A percentile compares a stretch with the other conserved stretches of the same genome.
phyloP scores from a whole-genome alignment of 2,888 invertebrate species.

The Malthinus seriepunctatus region DNA sequence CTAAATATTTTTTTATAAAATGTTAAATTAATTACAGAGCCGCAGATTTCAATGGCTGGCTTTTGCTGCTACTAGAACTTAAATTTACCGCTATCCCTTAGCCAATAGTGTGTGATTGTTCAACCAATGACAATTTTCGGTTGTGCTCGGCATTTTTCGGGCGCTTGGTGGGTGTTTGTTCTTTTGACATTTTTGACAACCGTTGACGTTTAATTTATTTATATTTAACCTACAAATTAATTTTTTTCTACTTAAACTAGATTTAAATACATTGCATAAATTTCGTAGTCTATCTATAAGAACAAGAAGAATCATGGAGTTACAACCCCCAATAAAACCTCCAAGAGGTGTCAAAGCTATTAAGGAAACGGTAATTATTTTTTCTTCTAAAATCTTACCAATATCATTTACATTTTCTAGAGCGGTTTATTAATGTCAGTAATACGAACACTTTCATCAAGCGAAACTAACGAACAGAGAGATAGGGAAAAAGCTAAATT shows the following conservation, averaged over 20 bases:
- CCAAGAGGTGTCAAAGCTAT: conserved; percentile 84
- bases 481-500: conserved; percentile 92
- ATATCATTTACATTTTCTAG: conserved; percentile 53
- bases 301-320: conserved; percentile 17
- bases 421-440: conserved; percentile 92
- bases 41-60: too few relatives aligned
- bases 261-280: too few relatives aligned
- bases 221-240: conserved; percentile 2
- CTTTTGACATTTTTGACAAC: not conserved
- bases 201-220: not conserved
- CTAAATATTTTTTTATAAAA: too few relatives aligned
- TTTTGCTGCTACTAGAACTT: too few relatives aligned
- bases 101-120: too few relatives aligned
- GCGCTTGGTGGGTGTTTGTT: not conserved
- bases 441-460: conserved; percentile 90
- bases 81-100: too few relatives aligned
- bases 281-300: too few relatives aligned
- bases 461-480: conserved; percentile 90
- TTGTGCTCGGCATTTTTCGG: too few relatives aligned
- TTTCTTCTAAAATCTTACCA: not conserved
- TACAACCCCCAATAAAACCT: conserved; percentile 77
- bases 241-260: not conserved
- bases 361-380: conserved; percentile 75
- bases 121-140: too few relatives aligned
- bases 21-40: too few relatives aligned